These are phyloP conservation scores for Ptilorrhoa leucosticta DNA, from an alignment of 2,113 vertebrate species.

Conservation along the genomic window DNA sequence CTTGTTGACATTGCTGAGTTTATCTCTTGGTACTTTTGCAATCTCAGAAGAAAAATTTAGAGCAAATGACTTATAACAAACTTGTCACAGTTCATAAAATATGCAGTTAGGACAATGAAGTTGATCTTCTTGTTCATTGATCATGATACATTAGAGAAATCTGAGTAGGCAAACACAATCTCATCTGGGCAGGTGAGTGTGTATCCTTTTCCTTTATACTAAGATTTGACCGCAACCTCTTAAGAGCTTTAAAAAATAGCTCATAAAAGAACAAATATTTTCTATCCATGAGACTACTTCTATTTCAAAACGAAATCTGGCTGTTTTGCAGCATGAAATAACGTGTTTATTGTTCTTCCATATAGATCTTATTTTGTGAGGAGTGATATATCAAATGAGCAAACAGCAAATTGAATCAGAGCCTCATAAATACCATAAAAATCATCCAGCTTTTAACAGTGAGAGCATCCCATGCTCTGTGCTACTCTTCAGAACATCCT, in stretches of 20 bases:
- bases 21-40: constrained; percentile 62
- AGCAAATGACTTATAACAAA: constrained; percentile 64
- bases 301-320: background rate
- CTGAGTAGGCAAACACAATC: background rate
- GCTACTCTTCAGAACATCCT: background rate
- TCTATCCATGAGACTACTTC: background rate
- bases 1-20: constrained; percentile 73
- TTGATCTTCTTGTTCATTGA: constrained; percentile 52
- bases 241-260: background rate
- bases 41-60: constrained; percentile 58
- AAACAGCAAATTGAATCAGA: constrained; percentile 1
- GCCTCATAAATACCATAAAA: background rate
- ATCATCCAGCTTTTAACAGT: background rate
- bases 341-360: background rate
- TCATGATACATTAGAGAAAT: constrained; percentile 29
- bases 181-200: background rate
- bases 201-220: background rate
- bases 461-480: background rate
- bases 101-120: constrained; percentile 57
- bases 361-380: background rate
- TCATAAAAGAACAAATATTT: background rate
- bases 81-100: constrained; percentile 64
- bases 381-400: background rate
- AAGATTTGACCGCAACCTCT: background rate
- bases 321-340: background rate